Evolutionary conservation across 2,888 invertebrate genomes (phyloP), one percentile per base, ranked within the genome.

Genomic region (Apodemia hepburni): DNA sequence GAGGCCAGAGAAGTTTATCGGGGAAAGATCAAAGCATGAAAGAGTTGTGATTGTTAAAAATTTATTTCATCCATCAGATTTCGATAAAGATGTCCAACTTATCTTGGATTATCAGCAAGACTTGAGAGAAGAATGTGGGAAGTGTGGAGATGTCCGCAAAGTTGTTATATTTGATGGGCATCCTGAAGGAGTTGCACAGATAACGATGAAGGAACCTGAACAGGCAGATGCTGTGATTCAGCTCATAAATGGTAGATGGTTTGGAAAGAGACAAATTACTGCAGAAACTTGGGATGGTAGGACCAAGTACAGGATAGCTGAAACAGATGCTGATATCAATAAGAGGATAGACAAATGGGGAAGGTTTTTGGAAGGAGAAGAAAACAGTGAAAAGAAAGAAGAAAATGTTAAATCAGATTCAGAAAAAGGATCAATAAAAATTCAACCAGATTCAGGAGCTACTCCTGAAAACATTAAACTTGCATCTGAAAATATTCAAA

Each of bases 201-300:
- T 99, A 1, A 96, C 95, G 22, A 99, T 98, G 95, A 94, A 95
- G 61, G 95, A 95, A 64, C 95, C 97, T 0, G 98, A 98, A 78
- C 96, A 97, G 80, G 98, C 99, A 0, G 98, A 99, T 86, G 93
- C 95, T 64, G 98, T 98, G 60, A 94, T 99, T 12, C 93, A 94
- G 71, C 93, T 97, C 70, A 93, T 99, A 77, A 96, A 98, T 82
- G 97, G 97, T 1, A 93, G 99, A 49, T 97, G 96, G 94, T 98
- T 98, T 87, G 97, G 96, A 9, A 95, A 98, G 78, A 92, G 97
- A 49, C 94, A 96, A 82, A 93, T 99, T 35, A 94, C 93, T 4
- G 99, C 98, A 4, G 96, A 96, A 78, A 95, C 96, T 68, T 99
- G 98, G 97, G 98, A 99, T 89, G 99, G 99, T 18, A 96, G 96